Evolutionary conservation across 2,113 vertebrate genomes (phyloP), one percentile per base, ranked within the genome.

Genomic region (Lampris incognitus): DNA sequence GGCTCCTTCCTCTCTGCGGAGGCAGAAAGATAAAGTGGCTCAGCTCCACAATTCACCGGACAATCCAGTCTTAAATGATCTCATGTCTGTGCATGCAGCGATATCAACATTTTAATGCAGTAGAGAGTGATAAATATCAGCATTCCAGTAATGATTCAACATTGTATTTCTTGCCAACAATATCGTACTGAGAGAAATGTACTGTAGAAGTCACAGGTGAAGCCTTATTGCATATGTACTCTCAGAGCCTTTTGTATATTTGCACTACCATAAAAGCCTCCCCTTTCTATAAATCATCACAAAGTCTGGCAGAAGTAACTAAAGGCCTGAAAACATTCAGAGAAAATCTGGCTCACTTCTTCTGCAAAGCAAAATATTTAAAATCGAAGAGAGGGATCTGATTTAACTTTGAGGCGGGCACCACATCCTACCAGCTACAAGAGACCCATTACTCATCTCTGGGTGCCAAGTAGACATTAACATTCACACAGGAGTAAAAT

Each of bases 1-100:
- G 4, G 90, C 92, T 24, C 96, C 94, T 1, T 96, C 95, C 87
- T 97, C 96, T 86, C 97, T 99, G 76, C 37, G 74, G 83, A 60
- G 36, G 56, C 3, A 70, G 50, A 60, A 50, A 74, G 7, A 65
- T 52, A 62, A 6, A 55, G 8, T 9, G 48, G 0, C 11, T 78
- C 8, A 72, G 41, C 51, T 55, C 9, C 44, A 40, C 1, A 5
- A 24, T 41, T 38, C 36, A 54, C 10, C 4, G 2, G 9, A 42
- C 49, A 50, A 62, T 24, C 58, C 36, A 5, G 24, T 52, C 1
- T 46, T 51, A 68, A 64, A 10, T n/a, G 24, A 50, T 55, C 37
- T 6, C 44, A 46, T 7, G 4, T 4, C 1, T 46, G 44, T 46
- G 44, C 44, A 46, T 46, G 44, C 44, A 46, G 44, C 44, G 44